Evolutionary conservation across 2,888 invertebrate species (phyloP), one percentile per base, ranked within the genome.

Genomic region (Sarcophaga variegata): DNA sequence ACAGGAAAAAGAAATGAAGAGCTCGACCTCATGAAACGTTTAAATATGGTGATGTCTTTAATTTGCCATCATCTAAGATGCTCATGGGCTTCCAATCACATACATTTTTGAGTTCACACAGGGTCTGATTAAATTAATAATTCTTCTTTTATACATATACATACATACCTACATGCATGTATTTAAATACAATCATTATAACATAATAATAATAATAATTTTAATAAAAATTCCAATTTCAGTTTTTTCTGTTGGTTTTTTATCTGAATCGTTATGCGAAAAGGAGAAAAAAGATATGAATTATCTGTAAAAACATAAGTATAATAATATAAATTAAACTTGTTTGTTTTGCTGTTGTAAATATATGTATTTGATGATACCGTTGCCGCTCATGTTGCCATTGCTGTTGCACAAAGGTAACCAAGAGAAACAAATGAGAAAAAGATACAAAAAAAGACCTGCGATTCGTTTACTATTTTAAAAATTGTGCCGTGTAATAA

Each of bases 391-490:
- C 14, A 2, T 37, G 66, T 66, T 45, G 37, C 20, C 49, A 47
- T 69, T 22, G 14, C 14, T 54, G 22, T 49, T 49, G 47, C 49
- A 25, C 70, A 47, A 70, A 70, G 22, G 70, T 70, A 70, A 70
- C 22, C 70, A 70, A 49, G 49, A 70, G 70, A 49, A 49, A 70
- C 49, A 22, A 49, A 70, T 70, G 14, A 70, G 49, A 70, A 49
- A 70, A 45, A 3, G 49, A 70, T 22, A 49, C 45, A 69, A 70
- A 25, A 37, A 37, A 37, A 27, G 4, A 37, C 37, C 37, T 37
- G 37, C 37, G 37, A 37, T 37, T 37, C 37, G 37, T 37, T 37
- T 14, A 49, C 12, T 47, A 22, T 70, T 70, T 49, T 17, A 10
- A 70, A 17, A 70, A 70, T 14, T 49, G 14, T 54, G 25, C 47